Evolutionary conservation across 2,888 invertebrate species (phyloP).

Genomic region (Tetragonula carbonaria): DNA sequence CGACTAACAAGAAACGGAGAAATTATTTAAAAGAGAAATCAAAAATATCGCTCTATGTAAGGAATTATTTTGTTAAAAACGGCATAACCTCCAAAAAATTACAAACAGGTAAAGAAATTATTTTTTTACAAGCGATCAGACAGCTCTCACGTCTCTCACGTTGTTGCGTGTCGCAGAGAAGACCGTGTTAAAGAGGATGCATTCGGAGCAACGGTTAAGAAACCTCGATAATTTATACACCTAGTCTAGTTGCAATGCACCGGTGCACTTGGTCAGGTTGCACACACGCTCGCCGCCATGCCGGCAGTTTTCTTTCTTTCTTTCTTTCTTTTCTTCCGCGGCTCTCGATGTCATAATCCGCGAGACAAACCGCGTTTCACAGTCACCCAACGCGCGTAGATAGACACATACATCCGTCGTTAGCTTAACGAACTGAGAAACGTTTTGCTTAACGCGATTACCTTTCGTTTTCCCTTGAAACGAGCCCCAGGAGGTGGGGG

Average conservation of each 20-base stretch:
- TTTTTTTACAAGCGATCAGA: not conserved
- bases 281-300: constrained; percentile 40
- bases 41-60: too few relatives aligned
- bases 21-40: too few relatives aligned
- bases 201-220: constrained; percentile 33
- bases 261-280: constrained; percentile 56
- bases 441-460: constrained; percentile 43
- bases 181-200: constrained; percentile 19
- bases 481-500: too few relatives aligned
- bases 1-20: too few relatives aligned
- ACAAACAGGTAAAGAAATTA: too few relatives aligned
- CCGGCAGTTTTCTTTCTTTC: constrained; percentile 25
- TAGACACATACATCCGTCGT: constrained; percentile 9
- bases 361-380: constrained; percentile 40
- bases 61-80: too few relatives aligned
- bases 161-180: not conserved
- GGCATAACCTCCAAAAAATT: too few relatives aligned
- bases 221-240: constrained; percentile 49
- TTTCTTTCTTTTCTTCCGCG: too few relatives aligned
- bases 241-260: constrained; percentile 50
- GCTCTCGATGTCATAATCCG: constrained; percentile 48
- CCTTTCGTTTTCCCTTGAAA: constrained; percentile 29
- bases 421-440: constrained; percentile 57
- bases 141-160: constrained; percentile 18
- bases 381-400: constrained; percentile 25